These are phyloP conservation scores for Dicyrtoma fusca DNA, from an alignment of 2,888 invertebrate species.

Conservation along the genomic window DNA sequence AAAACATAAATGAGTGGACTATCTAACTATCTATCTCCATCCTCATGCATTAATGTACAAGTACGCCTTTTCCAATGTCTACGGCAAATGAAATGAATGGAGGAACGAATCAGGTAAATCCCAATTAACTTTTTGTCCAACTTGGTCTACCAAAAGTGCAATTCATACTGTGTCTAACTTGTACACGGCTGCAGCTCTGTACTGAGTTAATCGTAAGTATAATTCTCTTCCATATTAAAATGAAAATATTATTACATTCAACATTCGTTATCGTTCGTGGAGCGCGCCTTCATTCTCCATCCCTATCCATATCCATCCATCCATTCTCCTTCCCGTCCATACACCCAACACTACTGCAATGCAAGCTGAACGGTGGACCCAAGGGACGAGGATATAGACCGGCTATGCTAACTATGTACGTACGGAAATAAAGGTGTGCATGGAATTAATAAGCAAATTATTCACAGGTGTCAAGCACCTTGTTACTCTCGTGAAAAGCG, in stretches of 20 bases:
- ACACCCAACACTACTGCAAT: no score
- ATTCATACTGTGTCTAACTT: constrained; percentile 1
- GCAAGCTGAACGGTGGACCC: no score
- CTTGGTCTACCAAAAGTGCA: background rate
- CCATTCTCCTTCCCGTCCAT: no score
- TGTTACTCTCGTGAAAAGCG: constrained; percentile 42
- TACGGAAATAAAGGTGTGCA: constrained; percentile 46
- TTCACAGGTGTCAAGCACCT: constrained; percentile 57
- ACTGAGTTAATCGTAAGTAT: no score
- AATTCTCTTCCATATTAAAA: no score
- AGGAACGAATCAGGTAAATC: constrained; percentile 25
- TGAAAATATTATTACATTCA: no score
- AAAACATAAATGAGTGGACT: no score
- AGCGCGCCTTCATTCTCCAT: no score
- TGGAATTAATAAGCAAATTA: constrained; percentile 57
- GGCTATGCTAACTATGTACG: background rate
- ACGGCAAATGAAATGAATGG: constrained; percentile 1
- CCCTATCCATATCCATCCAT: no score
- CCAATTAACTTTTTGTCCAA: constrained; percentile 23
- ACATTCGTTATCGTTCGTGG: no score
- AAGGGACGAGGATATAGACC: background rate
- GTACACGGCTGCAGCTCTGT: background rate
- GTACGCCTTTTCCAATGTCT: constrained; percentile 14
- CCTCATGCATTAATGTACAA: constrained; percentile 21
- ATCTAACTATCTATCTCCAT: no score